These are phyloP conservation scores for Stenchaetothrips biformis DNA, from an alignment of 2,888 invertebrate genomes.

Conservation along the genomic window DNA sequence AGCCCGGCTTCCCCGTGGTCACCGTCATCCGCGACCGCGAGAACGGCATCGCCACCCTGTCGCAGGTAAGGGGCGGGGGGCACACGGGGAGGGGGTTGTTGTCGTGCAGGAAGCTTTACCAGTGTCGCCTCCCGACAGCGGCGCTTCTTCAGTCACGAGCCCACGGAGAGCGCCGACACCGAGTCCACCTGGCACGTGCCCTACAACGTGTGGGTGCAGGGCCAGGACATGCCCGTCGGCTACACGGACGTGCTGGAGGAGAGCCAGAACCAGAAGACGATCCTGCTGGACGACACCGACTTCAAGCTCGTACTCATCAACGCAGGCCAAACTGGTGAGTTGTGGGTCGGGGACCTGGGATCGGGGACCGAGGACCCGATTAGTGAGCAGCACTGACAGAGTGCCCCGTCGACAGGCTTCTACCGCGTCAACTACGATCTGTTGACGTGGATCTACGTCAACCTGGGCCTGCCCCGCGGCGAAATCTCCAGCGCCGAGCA, in stretches of 20 bases:
- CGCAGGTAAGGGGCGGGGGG: neutral
- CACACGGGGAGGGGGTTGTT: too few species aligned
- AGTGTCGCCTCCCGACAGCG: neutral
- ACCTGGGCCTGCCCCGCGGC: neutral
- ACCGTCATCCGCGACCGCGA: constrained; percentile 42
- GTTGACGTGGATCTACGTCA: neutral
- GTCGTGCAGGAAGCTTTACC: neutral
- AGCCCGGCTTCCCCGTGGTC: constrained; percentile 44
- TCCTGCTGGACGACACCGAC: neutral
- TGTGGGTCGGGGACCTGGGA: neutral
- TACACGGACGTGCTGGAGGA: neutral
- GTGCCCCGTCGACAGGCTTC: neutral
- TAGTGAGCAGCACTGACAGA: neutral
- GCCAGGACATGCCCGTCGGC: neutral
- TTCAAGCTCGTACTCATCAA: neutral
- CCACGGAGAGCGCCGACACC: neutral
- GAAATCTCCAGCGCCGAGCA: constrained; percentile 40
- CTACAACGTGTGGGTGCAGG: neutral
- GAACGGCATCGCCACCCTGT: neutral
- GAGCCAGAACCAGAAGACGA: neutral
- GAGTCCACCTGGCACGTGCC: neutral
- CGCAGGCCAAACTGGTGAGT: neutral
- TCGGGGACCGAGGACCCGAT: too few species aligned
- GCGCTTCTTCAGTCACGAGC: neutral
- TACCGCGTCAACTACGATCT: constrained; percentile 22